phyloP scores from a whole-genome alignment of 2,888 invertebrate genomes.

The Myathropa florea region DNA sequence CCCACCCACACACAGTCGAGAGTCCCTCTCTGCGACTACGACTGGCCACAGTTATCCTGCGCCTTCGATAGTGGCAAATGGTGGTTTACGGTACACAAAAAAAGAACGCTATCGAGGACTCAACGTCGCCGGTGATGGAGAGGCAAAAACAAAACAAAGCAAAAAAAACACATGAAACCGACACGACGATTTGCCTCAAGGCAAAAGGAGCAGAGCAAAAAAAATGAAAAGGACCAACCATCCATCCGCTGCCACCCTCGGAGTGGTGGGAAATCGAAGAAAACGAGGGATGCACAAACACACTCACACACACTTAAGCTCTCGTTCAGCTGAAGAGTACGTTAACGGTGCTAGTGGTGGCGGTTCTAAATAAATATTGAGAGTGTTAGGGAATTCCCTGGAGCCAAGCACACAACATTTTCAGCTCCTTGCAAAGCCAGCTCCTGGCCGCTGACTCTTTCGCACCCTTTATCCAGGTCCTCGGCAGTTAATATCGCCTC shows the following conservation, averaged over 20 bases:
- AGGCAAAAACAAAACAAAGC: neutral
- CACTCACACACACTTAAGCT: neutral
- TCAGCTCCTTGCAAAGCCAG: neutral
- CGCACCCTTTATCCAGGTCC: neutral
- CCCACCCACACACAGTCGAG: neutral
- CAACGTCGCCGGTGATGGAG: neutral
- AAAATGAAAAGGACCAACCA: neutral
- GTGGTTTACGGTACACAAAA: neutral
- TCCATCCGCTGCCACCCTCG: neutral
- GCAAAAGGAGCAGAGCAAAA: neutral
- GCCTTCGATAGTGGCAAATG: neutral
- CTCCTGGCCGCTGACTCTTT: neutral
- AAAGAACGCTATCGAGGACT: neutral
- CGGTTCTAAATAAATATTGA: conserved; percentile 53
- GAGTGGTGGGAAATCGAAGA: neutral
- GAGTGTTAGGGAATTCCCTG: conserved; percentile 66
- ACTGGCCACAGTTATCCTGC: neutral
- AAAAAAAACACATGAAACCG: neutral
- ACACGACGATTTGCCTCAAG: neutral
- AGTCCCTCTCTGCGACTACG: neutral
- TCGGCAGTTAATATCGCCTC: neutral
- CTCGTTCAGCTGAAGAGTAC: neutral
- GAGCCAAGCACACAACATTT: conserved; percentile 17
- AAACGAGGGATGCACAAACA: neutral
- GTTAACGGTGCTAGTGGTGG: conserved; percentile 16